These are phyloP conservation scores for Elaphurus davidianus DNA, from an alignment of 2,113 vertebrate species.

Conservation along the genomic window DNA sequence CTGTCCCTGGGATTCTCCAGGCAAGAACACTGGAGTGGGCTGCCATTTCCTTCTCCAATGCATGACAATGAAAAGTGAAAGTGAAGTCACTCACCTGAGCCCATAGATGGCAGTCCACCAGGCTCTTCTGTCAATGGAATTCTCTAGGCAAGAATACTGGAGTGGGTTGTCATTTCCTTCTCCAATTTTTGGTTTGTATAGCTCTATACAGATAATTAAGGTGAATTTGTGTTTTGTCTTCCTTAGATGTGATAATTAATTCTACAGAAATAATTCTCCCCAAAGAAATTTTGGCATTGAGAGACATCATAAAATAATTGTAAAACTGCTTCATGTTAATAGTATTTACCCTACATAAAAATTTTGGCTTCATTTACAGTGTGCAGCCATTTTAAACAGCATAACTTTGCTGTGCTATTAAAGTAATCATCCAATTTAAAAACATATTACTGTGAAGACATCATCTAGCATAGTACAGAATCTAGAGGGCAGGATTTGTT, in stretches of 20 bases:
- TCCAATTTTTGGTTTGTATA: not conserved
- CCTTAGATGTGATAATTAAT: not conserved
- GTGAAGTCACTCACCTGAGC: too few species aligned
- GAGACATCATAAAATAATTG: not conserved
- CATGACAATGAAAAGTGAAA: too few species aligned
- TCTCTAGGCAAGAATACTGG: too few species aligned
- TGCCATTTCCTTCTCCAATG: too few species aligned
- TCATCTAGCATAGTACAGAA: conserved; percentile 69
- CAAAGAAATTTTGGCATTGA: not conserved
- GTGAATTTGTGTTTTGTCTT: not conserved
- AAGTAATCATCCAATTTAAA: conserved; percentile 76
- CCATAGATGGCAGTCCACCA: too few species aligned
- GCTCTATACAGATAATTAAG: not conserved
- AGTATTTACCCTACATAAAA: conserved; percentile 57
- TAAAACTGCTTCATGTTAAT: conserved; percentile 62
- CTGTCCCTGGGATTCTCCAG: too few species aligned
- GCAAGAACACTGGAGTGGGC: too few species aligned
- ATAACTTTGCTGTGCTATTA: conserved; percentile 68
- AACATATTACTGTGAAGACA: conserved; percentile 74
- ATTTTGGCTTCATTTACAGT: conserved; percentile 69
- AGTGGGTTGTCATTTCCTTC: too few species aligned
- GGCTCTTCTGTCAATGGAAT: too few species aligned
- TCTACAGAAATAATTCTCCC: not conserved
- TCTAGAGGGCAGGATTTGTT: conserved; percentile 49
- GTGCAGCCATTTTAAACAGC: conserved; percentile 69